A percentile compares a stretch with the other conserved stretches of the same genome.
These are phyloP conservation scores for Galerucella pusilla DNA, from an alignment of 2,888 invertebrate species.

Conservation along the genomic window DNA sequence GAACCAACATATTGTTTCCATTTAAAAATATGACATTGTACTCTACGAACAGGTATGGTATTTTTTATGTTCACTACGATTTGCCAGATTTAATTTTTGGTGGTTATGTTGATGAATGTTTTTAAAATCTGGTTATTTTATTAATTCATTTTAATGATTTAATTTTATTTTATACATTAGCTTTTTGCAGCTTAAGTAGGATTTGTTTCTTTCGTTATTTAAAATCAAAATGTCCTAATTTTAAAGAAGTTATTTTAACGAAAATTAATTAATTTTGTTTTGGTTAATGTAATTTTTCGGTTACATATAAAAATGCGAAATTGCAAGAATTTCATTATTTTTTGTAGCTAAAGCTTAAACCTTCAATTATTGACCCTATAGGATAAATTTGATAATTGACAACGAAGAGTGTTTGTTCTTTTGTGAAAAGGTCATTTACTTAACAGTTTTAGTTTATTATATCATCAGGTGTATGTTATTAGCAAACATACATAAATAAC, in stretches of 20 bases:
- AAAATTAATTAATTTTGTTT: not conserved
- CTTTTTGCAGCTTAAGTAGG: not conserved
- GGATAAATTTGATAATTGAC: not conserved
- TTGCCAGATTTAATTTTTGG: not conserved
- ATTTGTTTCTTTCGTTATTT: not conserved
- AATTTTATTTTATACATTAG: not conserved
- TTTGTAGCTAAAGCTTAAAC: not conserved
- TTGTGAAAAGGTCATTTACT: not conserved
- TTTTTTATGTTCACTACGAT: not conserved
- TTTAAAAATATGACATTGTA: not conserved
- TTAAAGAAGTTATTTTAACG: not conserved
- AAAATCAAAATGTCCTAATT: not conserved
- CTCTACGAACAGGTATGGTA: too few relatives aligned
- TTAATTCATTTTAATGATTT: not conserved
- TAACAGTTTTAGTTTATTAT: too few relatives aligned
- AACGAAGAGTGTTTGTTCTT: not conserved
- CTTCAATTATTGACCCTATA: not conserved
- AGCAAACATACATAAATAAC: too few relatives aligned
- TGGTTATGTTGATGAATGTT: not conserved
- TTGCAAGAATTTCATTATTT: not conserved
- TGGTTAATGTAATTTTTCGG: not conserved
- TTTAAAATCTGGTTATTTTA: not conserved
- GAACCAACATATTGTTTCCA: not conserved
- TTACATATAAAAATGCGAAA: not conserved
- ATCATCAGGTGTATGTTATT: too few relatives aligned